Evolutionary conservation across 2,888 invertebrate genomes (phyloP).

Genomic region (Drosophila maculinotata): DNA sequence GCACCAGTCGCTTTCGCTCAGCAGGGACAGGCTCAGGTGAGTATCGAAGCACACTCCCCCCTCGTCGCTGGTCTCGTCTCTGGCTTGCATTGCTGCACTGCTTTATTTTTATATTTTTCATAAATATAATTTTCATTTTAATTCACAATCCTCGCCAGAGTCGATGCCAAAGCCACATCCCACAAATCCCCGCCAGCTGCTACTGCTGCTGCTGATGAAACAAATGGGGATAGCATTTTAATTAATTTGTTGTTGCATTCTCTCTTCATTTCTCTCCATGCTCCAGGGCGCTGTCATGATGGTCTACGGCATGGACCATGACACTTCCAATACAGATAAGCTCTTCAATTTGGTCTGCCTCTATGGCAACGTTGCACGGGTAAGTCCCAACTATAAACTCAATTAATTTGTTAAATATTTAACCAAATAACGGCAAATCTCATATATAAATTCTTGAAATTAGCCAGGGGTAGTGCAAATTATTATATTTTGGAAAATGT

Average conservation of each 20-base stretch:
- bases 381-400: constrained; percentile 85
- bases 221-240: constrained; percentile 67
- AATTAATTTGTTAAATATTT: constrained; percentile 45
- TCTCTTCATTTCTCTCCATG: constrained; percentile 23
- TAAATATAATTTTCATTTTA: constrained; percentile 59
- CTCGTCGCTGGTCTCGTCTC: neutral
- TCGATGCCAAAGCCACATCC: constrained; percentile 9
- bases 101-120: constrained; percentile 15
- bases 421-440: constrained; percentile 3
- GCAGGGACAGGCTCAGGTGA: constrained; percentile 84
- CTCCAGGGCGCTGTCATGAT: constrained; percentile 97
- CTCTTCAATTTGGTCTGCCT: constrained; percentile 99
- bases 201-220: constrained; percentile 32
- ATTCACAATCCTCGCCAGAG: constrained; percentile 36
- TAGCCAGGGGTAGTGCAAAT: too few relatives aligned
- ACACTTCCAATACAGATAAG: constrained; percentile 97
- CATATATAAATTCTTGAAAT: too few relatives aligned
- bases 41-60: constrained; percentile 16
- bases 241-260: constrained; percentile 55
- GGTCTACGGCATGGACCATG: constrained; percentile 98
- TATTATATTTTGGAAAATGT: too few relatives aligned
- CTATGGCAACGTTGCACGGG: constrained; percentile 99
- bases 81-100: constrained; percentile 20
- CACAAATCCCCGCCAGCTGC: constrained; percentile 27
- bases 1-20: constrained; percentile 84